Conservation (phyloP, 2,888 invertebrate genomes). For the Pachycephus smyrnensis region DNA sequence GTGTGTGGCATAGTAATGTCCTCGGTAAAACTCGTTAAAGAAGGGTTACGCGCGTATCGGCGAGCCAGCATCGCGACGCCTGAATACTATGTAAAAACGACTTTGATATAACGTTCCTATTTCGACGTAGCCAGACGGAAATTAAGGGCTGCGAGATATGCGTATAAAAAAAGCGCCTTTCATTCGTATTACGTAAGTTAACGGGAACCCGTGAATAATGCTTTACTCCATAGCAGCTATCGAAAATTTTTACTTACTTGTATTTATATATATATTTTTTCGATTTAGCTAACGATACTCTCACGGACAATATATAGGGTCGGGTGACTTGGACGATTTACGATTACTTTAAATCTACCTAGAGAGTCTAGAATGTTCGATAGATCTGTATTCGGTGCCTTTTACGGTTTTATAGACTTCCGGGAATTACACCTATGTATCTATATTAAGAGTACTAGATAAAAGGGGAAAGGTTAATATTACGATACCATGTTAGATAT, state of each 20-base stretch:
- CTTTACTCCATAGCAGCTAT: not conserved
- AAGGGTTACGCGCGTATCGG: not conserved
- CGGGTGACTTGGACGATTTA: not conserved
- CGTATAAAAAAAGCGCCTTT: not conserved
- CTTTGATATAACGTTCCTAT: not conserved
- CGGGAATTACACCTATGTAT: not conserved
- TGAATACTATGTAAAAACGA: not conserved
- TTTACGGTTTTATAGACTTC: not conserved
- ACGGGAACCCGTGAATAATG: not conserved
- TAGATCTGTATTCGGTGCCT: not conserved
- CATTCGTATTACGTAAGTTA: not conserved
- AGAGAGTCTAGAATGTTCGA: not conserved
- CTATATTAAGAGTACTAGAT: not conserved
- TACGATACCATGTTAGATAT: not conserved
- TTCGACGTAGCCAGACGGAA: not conserved
- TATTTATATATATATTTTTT: not conserved
- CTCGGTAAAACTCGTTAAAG: not conserved
- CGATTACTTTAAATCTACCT: not conserved
- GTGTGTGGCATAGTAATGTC: not conserved
- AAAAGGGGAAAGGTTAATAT: not conserved
- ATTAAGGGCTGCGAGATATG: not conserved
- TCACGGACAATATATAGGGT: not conserved
- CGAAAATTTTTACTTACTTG: not conserved
- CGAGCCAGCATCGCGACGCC: not conserved
- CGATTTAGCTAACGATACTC: not conserved